A percentile compares a stretch with the other conserved stretches of the same genome.
Evolutionary conservation across 2,888 invertebrate species (phyloP).

Genomic region (Clusia tigrina): DNA sequence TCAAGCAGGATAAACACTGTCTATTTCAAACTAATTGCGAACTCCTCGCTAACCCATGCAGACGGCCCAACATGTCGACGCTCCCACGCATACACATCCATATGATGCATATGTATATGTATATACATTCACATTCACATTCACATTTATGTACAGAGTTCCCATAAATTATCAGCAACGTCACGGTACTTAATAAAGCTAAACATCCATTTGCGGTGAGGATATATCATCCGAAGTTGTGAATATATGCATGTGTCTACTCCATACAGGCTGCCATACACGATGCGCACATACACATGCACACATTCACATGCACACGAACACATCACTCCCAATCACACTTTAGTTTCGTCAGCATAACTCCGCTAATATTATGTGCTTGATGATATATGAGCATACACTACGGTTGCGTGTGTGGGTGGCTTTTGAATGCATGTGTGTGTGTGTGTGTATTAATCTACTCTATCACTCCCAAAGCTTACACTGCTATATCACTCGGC

Average conservation of each 20-base stretch:
- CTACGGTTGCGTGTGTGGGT: no score
- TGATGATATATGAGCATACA: not conserved
- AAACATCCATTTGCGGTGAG: constrained; percentile 21
- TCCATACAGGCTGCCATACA: not conserved
- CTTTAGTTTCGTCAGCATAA: not conserved
- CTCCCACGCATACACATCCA: constrained; percentile 4
- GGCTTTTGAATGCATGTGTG: no score
- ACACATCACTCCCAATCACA: no score
- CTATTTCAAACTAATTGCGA: constrained; percentile 39
- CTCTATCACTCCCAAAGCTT: no score
- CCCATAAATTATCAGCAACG: not conserved
- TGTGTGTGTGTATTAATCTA: no score
- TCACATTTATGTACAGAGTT: not conserved
- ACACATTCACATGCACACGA: not conserved
- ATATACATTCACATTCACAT: not conserved
- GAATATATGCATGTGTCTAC: no score
- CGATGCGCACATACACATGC: not conserved
- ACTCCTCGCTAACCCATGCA: constrained; percentile 25
- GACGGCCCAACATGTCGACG: no score
- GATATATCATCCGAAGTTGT: constrained; percentile 9
- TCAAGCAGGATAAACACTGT: not conserved
- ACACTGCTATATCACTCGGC: not conserved
- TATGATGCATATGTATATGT: no score
- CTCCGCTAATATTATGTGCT: not conserved
- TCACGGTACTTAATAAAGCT: constrained; percentile 3